These are phyloP conservation scores for Hydrophis major DNA, from an alignment of 2,797 vertebrate species.

Conservation along the genomic window DNA sequence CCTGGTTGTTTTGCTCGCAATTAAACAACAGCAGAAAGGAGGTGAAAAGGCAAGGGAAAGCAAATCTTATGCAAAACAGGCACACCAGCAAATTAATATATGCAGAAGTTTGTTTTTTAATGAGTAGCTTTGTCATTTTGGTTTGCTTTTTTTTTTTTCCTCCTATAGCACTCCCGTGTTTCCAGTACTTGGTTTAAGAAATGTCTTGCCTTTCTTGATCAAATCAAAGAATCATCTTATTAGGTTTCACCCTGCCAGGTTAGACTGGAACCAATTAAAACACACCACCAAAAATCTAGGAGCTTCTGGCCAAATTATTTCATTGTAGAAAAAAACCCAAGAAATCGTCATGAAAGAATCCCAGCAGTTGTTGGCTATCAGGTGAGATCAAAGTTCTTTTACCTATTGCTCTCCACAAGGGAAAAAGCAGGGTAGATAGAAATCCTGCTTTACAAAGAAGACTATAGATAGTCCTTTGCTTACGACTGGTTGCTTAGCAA, in stretches of 20 bases:
- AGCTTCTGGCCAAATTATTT: background rate
- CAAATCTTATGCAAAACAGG: rapidly evolving
- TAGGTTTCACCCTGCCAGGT: background rate
- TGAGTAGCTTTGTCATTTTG: background rate
- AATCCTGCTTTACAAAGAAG: background rate
- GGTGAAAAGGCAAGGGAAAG: background rate
- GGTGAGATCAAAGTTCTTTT: background rate
- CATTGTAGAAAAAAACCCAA: background rate
- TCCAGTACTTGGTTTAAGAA: background rate
- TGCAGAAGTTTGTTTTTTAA: rapidly evolving
- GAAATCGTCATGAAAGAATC: background rate
- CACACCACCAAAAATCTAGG: background rate
- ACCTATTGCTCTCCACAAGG: background rate
- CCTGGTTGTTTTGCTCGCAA: background rate
- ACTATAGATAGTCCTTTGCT: background rate
- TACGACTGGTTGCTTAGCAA: background rate
- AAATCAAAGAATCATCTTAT: background rate
- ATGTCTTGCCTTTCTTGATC: background rate
- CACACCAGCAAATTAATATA: rapidly evolving
- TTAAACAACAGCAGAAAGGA: background rate
- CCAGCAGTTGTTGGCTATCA: background rate
- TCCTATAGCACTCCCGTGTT: background rate
- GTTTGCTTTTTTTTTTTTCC: background rate
- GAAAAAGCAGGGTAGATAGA: background rate
- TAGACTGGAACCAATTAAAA: background rate